phyloP scores from a whole-genome alignment of 2,797 vertebrate species.

The Dicrostonyx torquatus region DNA sequence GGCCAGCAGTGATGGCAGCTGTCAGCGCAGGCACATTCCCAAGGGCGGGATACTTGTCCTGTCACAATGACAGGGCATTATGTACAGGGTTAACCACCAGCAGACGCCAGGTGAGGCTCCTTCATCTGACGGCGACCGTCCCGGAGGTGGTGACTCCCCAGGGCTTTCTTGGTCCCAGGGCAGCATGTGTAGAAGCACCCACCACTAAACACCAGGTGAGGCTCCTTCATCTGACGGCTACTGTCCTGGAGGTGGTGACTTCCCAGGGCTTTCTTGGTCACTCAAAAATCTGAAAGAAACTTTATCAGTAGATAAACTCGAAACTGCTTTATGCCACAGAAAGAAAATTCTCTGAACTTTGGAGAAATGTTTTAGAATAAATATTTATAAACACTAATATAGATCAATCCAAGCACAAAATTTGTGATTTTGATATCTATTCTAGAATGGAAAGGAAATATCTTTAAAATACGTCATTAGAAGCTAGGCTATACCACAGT shows the following conservation, averaged over 20 bases:
- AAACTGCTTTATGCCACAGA: conserved; percentile 23
- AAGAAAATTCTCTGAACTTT: conserved; percentile 45
- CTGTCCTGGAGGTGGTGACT: background rate
- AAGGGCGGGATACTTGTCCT: background rate
- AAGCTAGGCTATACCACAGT: conserved; percentile 6
- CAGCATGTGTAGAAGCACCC: background rate
- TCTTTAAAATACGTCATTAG: background rate
- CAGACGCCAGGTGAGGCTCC: too few relatives aligned
- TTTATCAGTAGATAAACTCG: background rate
- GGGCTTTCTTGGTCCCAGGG: too few relatives aligned
- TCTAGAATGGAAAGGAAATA: conserved; percentile 41
- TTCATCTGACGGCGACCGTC: too few relatives aligned
- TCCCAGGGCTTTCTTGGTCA: background rate
- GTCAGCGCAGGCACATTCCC: background rate
- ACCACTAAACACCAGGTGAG: background rate
- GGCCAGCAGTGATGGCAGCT: background rate
- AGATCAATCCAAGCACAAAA: conserved; percentile 22
- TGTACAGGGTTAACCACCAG: too few relatives aligned
- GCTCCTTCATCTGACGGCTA: background rate
- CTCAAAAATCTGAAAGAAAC: background rate
- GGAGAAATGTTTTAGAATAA: conserved; percentile 14
- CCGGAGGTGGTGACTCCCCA: too few relatives aligned
- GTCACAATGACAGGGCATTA: background rate
- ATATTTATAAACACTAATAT: conserved; percentile 25
- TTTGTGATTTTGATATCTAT: conserved; percentile 24